Evolutionary conservation across 2,888 invertebrate genomes (phyloP), one percentile per base, ranked within the genome.

Genomic region (Ernsta delagoae): DNA sequence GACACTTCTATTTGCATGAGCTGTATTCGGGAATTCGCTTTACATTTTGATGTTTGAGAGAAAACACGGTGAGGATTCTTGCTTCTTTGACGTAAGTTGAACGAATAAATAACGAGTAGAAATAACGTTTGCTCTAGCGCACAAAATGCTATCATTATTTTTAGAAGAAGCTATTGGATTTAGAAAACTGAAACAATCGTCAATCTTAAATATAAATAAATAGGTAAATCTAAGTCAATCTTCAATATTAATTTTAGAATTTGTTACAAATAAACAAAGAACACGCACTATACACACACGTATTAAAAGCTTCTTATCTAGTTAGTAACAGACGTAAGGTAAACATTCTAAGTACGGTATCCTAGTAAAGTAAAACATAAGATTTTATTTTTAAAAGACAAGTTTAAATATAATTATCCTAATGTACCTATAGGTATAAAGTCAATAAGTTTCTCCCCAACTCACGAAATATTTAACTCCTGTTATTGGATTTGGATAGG

Each of bases 1-100:
- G 91, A 85, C 87, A 86, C 89, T 91, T 84, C 83, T 90, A 90
- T 92, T 92, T 92, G 89, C 91, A 90, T 91, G 88, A 89, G 85
- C 83, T 84, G 86, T 83, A 86, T 85, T 84, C 75, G 80, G 82
- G 84, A 82, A 88, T 86, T 82, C 79, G 68, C 82, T 82, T 81
- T 83, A 83, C 80, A 79, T 79, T 69, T 69, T 69, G 68, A 69
- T 69, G 68, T 69, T 69, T 59, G 63, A 59, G 68, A 69, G 68
- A 68, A 68, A 68, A 68, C 68, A 67, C 61, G 56, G 57, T 8
- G 62, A 69, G 68, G 62, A 69, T 69, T 59, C 59, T 36, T 69
- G 48, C 50, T 63, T 16, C 62, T 69, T 69, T 69, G 68, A 69
- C 68, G 68, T 69, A 63, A 63, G 68, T 69, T 59, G 68, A 69